Percentiles rank a stretch among this genome's conserved stretches.
Conservation (phyloP, 2,113 vertebrate species). For the Coracopsis vasa region DNA sequence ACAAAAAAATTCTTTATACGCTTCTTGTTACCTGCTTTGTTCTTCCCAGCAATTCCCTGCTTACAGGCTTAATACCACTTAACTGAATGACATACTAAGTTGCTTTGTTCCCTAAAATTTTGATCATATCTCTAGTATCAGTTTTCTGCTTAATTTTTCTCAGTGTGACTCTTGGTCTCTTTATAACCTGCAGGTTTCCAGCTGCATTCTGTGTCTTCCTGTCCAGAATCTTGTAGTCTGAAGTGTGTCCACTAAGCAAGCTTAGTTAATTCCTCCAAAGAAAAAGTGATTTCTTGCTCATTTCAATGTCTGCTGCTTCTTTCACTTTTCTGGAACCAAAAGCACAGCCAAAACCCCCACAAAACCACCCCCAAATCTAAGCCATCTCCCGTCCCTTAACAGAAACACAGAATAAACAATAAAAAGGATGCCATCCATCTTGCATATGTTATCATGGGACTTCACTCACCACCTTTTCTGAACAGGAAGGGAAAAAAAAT, state of each 20-base stretch:
- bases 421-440: neutral
- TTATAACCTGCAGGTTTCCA: neutral
- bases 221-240: neutral
- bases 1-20: neutral
- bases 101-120: neutral
- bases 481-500: neutral
- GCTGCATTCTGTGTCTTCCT: neutral
- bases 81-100: neutral
- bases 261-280: neutral
- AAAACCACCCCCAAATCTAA: neutral
- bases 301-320: neutral
- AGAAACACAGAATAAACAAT: neutral
- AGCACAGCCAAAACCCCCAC: neutral
- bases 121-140: neutral
- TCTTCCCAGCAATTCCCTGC: neutral
- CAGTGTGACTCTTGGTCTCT: neutral
- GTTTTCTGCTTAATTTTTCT: neutral
- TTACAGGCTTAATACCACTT: neutral
- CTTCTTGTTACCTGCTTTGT: neutral
- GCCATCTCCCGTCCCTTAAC: fast-evolving
- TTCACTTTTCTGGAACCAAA: neutral
- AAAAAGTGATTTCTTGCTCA: neutral
- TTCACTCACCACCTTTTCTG: neutral
- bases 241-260: neutral
- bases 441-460: neutral